Evolutionary conservation across 2,888 invertebrate genomes (phyloP).

Genomic region (Trichopoda pennipes): DNA sequence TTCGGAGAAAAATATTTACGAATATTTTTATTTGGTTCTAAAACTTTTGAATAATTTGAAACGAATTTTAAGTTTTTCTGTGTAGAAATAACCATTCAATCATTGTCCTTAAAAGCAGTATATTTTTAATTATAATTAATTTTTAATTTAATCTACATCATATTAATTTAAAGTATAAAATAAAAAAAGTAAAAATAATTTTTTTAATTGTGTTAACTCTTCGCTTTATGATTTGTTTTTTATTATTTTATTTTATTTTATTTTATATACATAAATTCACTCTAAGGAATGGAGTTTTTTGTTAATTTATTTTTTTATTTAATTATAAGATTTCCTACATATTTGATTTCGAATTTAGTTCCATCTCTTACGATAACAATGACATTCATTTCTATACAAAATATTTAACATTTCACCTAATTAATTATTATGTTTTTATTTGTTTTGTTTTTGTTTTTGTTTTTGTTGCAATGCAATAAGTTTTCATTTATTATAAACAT

Average conservation of each 20-base stretch:
- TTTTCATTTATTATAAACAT: background rate
- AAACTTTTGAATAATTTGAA: no score
- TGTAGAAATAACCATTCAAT: no score
- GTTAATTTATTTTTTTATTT: conserved; percentile 24
- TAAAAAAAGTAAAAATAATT: background rate
- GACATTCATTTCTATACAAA: conserved; percentile 41
- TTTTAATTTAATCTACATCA: no score
- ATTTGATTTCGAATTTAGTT: conserved; percentile 10
- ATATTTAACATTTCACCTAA: conserved; percentile 38
- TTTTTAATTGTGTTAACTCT: conserved; percentile 54
- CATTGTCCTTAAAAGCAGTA: no score
- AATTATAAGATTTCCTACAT: conserved; percentile 17
- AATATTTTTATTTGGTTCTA: no score
- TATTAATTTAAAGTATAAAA: background rate
- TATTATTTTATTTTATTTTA: conserved; percentile 32
- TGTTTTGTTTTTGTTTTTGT: conserved; percentile 5
- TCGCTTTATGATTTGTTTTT: conserved; percentile 50
- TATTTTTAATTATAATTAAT: no score
- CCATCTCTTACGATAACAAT: conserved; percentile 13
- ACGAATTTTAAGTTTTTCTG: no score
- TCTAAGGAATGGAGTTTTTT: conserved; percentile 54
- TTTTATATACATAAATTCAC: conserved; percentile 53
- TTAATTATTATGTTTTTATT: no score
- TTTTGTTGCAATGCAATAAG: conserved; percentile 36
- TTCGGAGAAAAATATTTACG: no score